phyloP scores from a whole-genome alignment of 2,888 invertebrate genomes.

The Gryllus longicercus region DNA sequence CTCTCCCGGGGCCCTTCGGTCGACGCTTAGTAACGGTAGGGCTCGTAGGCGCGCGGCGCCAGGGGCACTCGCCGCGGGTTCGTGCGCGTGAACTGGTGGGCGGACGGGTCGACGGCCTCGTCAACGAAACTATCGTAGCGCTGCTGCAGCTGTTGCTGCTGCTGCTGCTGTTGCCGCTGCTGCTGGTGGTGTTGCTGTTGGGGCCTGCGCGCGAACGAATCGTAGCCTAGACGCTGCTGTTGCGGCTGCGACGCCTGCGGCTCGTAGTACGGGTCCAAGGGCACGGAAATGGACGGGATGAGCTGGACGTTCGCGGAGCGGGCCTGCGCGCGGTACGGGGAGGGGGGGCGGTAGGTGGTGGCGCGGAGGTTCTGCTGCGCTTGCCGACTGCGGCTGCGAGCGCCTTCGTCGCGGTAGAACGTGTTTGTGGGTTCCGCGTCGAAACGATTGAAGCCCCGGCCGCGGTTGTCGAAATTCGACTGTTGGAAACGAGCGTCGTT shows the following conservation, averaged over 20 bases:
- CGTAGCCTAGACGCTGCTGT: slow-evolving; percentile 27
- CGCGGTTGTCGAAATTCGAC: slow-evolving; percentile 27
- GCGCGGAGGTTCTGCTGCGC: slow-evolving; percentile 25
- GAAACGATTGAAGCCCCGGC: not conserved
- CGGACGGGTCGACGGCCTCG: slow-evolving; percentile 10
- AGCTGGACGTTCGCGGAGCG: slow-evolving; percentile 35
- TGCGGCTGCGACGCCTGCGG: slow-evolving; percentile 23
- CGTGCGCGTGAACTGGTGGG: not conserved
- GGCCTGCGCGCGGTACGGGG: not conserved
- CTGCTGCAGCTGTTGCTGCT: not conserved
- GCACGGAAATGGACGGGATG: slow-evolving; percentile 37
- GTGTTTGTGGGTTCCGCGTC: not conserved
- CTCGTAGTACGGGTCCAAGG: slow-evolving; percentile 32
- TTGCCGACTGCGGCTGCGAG: not conserved
- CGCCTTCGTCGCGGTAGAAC: not conserved
- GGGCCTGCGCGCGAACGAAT: not conserved
- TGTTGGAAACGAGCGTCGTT: slow-evolving; percentile 29
- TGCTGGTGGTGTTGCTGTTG: not conserved
- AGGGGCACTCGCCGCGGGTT: not conserved
- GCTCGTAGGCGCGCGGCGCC: not conserved
- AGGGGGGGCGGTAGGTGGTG: slow-evolving; percentile 33
- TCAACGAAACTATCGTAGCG: not conserved
- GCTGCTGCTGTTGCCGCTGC: not conserved
- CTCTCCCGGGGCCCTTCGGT: no score
- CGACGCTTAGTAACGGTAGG: no score